A percentile compares a stretch with the other conserved stretches of the same genome.
Evolutionary conservation across 2,797 vertebrate genomes (phyloP).

Genomic region (Mus caroli): DNA sequence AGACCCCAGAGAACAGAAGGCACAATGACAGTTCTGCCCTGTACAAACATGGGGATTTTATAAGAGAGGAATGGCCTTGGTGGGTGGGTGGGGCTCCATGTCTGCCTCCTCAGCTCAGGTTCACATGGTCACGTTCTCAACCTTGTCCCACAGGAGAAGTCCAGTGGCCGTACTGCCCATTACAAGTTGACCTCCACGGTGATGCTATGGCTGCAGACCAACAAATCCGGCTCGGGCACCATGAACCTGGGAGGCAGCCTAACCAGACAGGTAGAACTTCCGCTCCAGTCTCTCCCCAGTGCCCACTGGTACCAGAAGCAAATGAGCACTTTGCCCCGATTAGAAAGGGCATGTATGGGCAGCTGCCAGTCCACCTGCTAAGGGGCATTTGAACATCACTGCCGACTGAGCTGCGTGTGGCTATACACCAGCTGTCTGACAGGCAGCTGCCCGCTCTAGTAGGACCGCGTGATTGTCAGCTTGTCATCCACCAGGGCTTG

Average conservation of each 20-base stretch:
- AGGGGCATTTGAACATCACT: fast-evolving
- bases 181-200: slow-evolving; percentile 99
- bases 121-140: neutral
- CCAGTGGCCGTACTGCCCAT: slow-evolving; percentile 97
- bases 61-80: neutral
- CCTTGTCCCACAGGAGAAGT: slow-evolving; percentile 93
- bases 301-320: neutral
- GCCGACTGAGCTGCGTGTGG: neutral
- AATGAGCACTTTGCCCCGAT: neutral
- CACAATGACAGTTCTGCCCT: neutral
- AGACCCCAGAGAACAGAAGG: slow-evolving; percentile 71
- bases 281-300: fast-evolving
- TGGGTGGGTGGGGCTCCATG: neutral
- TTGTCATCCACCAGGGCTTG: neutral
- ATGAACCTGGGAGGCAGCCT: slow-evolving; percentile 99
- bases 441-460: neutral
- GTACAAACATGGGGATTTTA: neutral
- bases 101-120: neutral
- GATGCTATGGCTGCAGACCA: slow-evolving; percentile 99
- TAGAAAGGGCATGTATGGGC: no score
- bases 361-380: neutral
- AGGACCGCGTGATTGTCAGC: neutral
- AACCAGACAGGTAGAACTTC: slow-evolving; percentile 95
- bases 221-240: slow-evolving; percentile 97
- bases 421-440: fast-evolving